Base-by-base conservation (phyloP, 2,888 invertebrate genomes). In the Platerodrilus igneus region DNA sequence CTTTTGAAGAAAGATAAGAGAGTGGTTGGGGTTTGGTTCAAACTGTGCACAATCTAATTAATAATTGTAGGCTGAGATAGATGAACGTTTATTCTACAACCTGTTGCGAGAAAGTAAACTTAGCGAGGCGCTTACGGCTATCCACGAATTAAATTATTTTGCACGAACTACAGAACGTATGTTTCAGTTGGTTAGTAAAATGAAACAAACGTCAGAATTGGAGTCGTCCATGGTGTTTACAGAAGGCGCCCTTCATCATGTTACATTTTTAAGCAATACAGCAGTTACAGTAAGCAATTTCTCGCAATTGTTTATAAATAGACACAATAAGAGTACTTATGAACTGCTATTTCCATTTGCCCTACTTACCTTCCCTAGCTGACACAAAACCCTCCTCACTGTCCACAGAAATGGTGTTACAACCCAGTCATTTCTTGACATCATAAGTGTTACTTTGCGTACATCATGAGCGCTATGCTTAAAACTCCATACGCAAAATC, bases 161-260 rank as follows among this genome's bases (percentile, higher is more conserved):
- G 64, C 67, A 2, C 58, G 68, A 45, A 66, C 68, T 15, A 64
- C 68, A 1, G 63, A 68, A 35, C 50, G 52, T 27, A 53, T 60
- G 25, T 71, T 71, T 42, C 54, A 63, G 47, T 41, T 63, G 6
- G 39, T 50, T 13, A 53, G 55, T 28, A 67, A 64, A 34, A 33
- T 41, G 10, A 34, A 39, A 7, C 60, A 62, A 33, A 49, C 35
- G 3, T 22, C 23, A 15, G 48, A 53, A 20, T 41, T 58, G 3
- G 48, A 57, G 14, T 29, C 16, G 8, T 37, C 51, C 3, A 37
- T 56, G 3, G 17, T 30, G 5, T 59, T 58, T 34, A 57, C 56
- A 1, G 9, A 13, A 14, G 25, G 20, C n/a, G 31, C 25, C 9
- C 23, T 27, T 14, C 37, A 46, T 17, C 49, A 51, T 25, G 35